Conservation (phyloP, 2,113 vertebrate species). For the Eublepharis macularius region DNA sequence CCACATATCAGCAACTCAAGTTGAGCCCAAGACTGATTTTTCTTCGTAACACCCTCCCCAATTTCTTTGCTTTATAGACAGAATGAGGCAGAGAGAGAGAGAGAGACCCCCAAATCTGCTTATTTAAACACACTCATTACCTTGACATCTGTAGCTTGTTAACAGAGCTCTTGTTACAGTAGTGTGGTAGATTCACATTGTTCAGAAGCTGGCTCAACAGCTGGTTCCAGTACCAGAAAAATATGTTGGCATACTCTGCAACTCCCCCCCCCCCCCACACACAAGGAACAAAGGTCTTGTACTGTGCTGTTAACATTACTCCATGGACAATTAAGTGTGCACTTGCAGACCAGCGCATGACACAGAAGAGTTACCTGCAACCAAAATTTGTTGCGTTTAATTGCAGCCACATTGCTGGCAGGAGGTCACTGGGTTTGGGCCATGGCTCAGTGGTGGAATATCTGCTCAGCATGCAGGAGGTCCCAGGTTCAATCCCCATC, state of each 20-base stretch:
- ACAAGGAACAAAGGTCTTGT: too few species aligned
- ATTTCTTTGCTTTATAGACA: background rate
- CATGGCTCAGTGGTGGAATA: too few species aligned
- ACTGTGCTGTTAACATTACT: background rate
- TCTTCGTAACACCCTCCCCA: rapidly evolving
- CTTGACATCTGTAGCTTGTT: conserved; percentile 22
- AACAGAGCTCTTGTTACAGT: background rate
- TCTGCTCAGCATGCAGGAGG: too few species aligned
- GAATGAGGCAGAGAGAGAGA: too few species aligned
- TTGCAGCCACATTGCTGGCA: background rate
- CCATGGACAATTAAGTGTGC: rapidly evolving
- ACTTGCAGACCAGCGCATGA: background rate
- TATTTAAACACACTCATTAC: conserved; percentile 5
- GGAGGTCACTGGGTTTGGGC: background rate
- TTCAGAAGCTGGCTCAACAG: background rate
- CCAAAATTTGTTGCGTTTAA: background rate
- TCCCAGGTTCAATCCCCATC: too few species aligned
- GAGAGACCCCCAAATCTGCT: conserved; percentile 14
- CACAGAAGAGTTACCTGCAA: background rate
- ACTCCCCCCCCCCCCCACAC: background rate
- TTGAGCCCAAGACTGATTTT: background rate
- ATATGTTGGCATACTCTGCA: background rate
- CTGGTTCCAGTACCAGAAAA: background rate
- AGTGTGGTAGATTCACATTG: background rate
- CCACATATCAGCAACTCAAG: rapidly evolving